Base-by-base conservation (phyloP, 2,113 vertebrate genomes). In the Eubucco bourcierii region DNA sequence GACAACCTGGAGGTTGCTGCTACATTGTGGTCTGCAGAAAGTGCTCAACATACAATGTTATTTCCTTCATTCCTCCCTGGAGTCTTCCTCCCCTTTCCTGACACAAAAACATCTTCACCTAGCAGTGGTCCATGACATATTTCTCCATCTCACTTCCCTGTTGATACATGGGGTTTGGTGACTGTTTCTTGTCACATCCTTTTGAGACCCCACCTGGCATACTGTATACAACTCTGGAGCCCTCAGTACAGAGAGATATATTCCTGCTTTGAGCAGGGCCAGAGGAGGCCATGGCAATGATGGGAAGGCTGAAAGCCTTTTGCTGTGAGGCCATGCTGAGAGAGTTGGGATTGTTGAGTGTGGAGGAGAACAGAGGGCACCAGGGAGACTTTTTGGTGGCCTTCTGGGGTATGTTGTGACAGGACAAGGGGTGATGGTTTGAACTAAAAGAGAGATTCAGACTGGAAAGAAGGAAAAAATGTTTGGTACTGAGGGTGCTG, bases 71-170 rank as follows among this genome's bases (percentile, higher is more conserved):
- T 55, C 46, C 29, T 78, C 9, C 19, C 46, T 28, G 39, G 24
- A 20, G 9, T 27, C 37, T 63, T 66, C 71, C 23, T 72, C 59
- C 28, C 31, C 55, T 9, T 16, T 73, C 28, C 55, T 70, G 63
- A 6, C 2, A 0, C 28, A 64, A 68, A 60, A 70, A 12, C 1
- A 1, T 50, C 47, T 27, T 70, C 18, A 18, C 12, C 27, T 50
- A 17, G 11, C 2, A 4, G 23, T 50, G 39, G 7, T 25, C 27
- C 3, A 9, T 18, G 52, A 60, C 5, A 0, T n/a, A n/a, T 46
- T 86, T 17, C 46, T 66, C 61, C 6, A 4, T 18, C 27, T 79
- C 31, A 39, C 14, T 37, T 39, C 24, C 28, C 50, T 83, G 1
- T 0, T 52, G 64, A 28, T 56, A 31, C 10, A 25, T 19, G 21